phyloP scores from a whole-genome alignment of 2,797 vertebrate species.

The Urosaurus nigricauda region DNA sequence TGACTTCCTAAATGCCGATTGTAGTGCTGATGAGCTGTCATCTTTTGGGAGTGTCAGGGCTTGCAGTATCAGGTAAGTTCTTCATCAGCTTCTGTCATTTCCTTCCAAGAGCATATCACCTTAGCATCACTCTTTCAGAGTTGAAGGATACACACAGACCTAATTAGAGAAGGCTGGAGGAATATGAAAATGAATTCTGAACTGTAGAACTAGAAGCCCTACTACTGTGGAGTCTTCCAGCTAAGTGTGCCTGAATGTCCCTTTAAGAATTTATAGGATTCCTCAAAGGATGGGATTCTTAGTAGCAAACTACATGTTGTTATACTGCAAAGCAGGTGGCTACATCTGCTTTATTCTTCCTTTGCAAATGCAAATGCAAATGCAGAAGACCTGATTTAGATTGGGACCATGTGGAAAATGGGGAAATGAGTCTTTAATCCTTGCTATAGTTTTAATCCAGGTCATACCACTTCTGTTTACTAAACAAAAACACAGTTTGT shows the following conservation, averaged over 20 bases:
- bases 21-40: slow-evolving; percentile 83
- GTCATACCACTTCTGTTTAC: no score
- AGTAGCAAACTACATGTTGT: background rate
- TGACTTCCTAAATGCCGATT: slow-evolving; percentile 90
- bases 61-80: slow-evolving; percentile 82
- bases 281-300: background rate
- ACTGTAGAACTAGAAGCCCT: background rate
- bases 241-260: background rate
- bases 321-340: background rate
- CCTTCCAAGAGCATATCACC: accelerated
- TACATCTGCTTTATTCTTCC: no score
- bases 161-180: background rate
- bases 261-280: background rate
- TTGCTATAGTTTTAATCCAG: no score
- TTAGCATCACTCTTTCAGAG: background rate
- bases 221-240: background rate
- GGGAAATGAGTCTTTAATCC: no score
- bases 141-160: background rate
- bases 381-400: no score
- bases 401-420: no score
- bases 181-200: background rate
- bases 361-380: no score
- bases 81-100: accelerated
- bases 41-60: slow-evolving; percentile 84
- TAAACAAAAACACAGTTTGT: no score